Conservation (phyloP, 2,113 vertebrate genomes). For the Chionis minor region DNA sequence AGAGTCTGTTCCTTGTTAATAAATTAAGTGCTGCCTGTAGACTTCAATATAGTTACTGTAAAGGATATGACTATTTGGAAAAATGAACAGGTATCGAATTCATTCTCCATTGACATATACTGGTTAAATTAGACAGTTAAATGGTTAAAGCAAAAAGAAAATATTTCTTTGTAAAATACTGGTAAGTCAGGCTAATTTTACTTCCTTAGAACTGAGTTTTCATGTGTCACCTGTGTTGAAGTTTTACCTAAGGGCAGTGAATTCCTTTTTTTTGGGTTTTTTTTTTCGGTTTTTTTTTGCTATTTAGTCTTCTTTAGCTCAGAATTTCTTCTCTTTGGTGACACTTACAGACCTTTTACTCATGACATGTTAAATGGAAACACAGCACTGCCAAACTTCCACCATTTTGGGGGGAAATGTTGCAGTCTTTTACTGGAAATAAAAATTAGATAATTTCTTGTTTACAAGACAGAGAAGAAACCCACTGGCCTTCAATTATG, state of each 20-base stretch:
- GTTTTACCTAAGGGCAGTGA: not conserved
- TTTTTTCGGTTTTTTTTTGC: not conserved
- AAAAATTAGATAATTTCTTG: not conserved
- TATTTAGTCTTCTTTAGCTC: not conserved
- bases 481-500: not conserved
- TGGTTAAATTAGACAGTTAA: not conserved
- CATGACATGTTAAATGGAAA: not conserved
- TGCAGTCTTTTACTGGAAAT: not conserved
- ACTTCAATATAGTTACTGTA: not conserved
- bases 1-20: not conserved
- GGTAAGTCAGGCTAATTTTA: not conserved
- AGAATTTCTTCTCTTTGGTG: not conserved
- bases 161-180: not conserved
- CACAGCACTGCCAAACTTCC: not conserved
- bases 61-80: not conserved
- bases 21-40: not conserved
- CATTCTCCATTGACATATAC: not conserved
- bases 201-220: not conserved
- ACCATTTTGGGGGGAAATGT: not conserved
- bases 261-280: not conserved
- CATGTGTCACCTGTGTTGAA: not conserved
- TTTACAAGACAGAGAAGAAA: not conserved
- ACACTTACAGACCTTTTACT: not conserved
- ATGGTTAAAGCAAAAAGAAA: not conserved
- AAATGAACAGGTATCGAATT: not conserved